These are phyloP conservation scores for Ceraclea dissimilis DNA, from an alignment of 2,888 invertebrate species.

Conservation along the genomic window DNA sequence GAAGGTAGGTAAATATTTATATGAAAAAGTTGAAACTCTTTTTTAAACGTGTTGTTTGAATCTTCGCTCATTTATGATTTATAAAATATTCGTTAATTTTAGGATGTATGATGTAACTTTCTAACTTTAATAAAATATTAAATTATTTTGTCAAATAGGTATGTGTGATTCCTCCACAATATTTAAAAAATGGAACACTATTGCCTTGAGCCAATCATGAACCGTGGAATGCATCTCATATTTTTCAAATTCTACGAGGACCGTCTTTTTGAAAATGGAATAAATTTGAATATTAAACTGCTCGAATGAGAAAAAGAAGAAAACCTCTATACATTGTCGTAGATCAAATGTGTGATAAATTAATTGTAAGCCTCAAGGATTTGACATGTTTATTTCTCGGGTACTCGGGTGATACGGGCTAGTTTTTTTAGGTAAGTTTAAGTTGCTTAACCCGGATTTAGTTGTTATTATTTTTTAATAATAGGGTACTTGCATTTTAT, in stretches of 20 bases:
- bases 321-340: constrained; percentile 2
- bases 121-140: no score
- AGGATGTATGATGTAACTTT: no score
- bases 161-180: not conserved
- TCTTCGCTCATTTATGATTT: no score
- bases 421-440: not conserved
- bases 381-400: constrained; percentile 3
- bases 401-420: not conserved
- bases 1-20: no score
- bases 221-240: constrained; percentile 3
- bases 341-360: constrained; percentile 11
- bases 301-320: not conserved
- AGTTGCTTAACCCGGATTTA: not conserved
- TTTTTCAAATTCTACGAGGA: constrained; percentile 10
- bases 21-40: no score
- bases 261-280: constrained; percentile 14
- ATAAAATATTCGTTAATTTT: no score
- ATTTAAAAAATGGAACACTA: constrained; percentile 11
- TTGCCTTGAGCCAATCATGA: constrained; percentile 13
- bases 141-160: no score
- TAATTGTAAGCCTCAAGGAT: not conserved
- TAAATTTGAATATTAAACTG: constrained; percentile 15
- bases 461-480: not conserved
- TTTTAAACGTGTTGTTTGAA: no score
- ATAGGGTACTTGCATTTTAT: no score